phyloP scores from a whole-genome alignment of 2,888 invertebrate species.

The Acanthococcus lagerstroemiae region DNA sequence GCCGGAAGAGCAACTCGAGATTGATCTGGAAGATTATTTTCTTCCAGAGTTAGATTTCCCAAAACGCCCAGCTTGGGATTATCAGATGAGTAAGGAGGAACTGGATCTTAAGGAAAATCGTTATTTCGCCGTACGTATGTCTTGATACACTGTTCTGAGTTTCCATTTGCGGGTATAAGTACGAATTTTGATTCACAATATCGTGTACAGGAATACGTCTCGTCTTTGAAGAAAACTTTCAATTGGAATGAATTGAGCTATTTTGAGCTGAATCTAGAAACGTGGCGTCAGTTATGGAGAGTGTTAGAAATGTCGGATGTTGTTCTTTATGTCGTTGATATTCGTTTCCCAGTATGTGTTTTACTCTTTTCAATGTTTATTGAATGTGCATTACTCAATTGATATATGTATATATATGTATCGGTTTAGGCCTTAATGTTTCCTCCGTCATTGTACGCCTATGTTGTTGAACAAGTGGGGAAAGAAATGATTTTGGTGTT shows the following conservation, averaged over 20 bases:
- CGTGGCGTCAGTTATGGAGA: slow-evolving; percentile 92
- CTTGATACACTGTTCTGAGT: too few species aligned
- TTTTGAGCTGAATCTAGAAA: slow-evolving; percentile 88
- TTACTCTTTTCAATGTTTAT: neutral
- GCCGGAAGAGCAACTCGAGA: slow-evolving; percentile 55
- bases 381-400: neutral
- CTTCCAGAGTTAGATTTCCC: slow-evolving; percentile 64
- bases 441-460: slow-evolving; percentile 76
- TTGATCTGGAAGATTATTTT: slow-evolving; percentile 57
- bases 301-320: slow-evolving; percentile 91
- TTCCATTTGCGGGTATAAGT: too few species aligned
- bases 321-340: slow-evolving; percentile 76
- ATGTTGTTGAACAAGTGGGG: slow-evolving; percentile 60
- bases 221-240: slow-evolving; percentile 53
- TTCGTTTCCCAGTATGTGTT: slow-evolving; percentile 63
- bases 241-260: slow-evolving; percentile 61
- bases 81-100: slow-evolving; percentile 57
- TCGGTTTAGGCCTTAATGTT: slow-evolving; percentile 62
- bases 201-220: slow-evolving; percentile 62
- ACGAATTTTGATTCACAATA: slow-evolving; percentile 1
- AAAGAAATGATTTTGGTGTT: slow-evolving; percentile 79
- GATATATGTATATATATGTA: slow-evolving; percentile 5
- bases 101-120: slow-evolving; percentile 68
- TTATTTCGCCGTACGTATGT: slow-evolving; percentile 25
- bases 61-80: slow-evolving; percentile 75